Base-by-base conservation (phyloP, 2,888 invertebrate species). In the Polydrusus cervinus region DNA sequence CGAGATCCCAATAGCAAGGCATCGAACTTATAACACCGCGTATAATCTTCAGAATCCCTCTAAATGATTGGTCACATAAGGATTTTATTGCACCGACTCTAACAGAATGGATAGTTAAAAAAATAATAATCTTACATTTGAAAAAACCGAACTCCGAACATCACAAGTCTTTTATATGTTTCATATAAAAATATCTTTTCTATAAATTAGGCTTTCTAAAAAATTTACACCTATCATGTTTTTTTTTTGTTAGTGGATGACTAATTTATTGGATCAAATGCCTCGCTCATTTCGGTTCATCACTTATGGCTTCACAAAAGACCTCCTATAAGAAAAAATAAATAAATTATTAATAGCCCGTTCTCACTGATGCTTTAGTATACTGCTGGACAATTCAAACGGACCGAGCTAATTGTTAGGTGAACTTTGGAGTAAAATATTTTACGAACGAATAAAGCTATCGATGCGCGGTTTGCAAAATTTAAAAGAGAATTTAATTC, bases 301-400 rank as follows among this genome's bases (percentile, higher is more conserved):
- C 77, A 43, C 72, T 75, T 51, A 74, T 66, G 49, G 77, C 72
- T 72, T 77, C 77, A 53, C 75, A 77, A 68, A 75, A 77, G 47
- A 77, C 70, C 47, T 77, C 77, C 75, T 77, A 51, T 6, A 53
- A 66, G 14, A 40, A 67, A 49, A 57, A 51, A 61, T 16, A 65
- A 61, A 25, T 47, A 13, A 16, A 64, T 38, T 53, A 49, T 16
- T 64, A 30, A 43, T 1, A 10, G 13, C 10, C 5, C 7, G 10
- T 34, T 34, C 1, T 1, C 34, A 34, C 34, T 34, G 34, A 1
- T 34, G 34, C 9, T 43, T 43, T 43, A 40, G n/a, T n/a, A n/a
- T n/a, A n/a, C n/a, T n/a, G n/a, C n/a, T n/a, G n/a, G n/a, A n/a
- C n/a, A n/a, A n/a, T n/a, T n/a, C n/a, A n/a, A n/a, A n/a, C n/a